phyloP scores from a whole-genome alignment of 2,888 invertebrate species.

The Cryptocephalus primarius region DNA sequence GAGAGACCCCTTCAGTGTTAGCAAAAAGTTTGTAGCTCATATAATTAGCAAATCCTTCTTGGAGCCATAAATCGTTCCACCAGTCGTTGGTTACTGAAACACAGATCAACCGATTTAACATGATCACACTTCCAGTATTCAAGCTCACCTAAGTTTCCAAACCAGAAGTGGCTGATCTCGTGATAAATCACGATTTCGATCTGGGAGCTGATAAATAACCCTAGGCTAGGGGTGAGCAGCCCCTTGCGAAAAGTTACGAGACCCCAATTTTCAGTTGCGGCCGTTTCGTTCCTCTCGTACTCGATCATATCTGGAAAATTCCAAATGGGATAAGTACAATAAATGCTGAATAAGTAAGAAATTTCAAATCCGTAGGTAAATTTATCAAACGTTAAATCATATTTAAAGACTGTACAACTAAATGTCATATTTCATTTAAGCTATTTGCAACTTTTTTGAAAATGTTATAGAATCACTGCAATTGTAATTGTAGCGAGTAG shows the following conservation, averaged over 20 bases:
- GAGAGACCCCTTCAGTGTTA: not conserved
- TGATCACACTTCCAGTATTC: not conserved
- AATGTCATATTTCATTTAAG: too few relatives aligned
- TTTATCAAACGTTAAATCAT: too few relatives aligned
- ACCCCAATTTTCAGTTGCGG: conserved; percentile 27
- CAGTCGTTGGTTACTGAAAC: conserved; percentile 24
- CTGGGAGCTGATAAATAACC: conserved; percentile 11
- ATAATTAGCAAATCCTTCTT: conserved; percentile 23
- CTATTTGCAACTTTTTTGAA: too few relatives aligned
- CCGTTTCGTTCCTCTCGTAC: conserved; percentile 15
- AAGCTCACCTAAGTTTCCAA: conserved; percentile 23
- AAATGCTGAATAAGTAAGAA: not conserved
- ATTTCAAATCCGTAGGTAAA: too few relatives aligned
- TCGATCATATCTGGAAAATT: conserved; percentile 24
- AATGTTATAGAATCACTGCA: too few relatives aligned
- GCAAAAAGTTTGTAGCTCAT: conserved; percentile 17
- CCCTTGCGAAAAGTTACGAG: conserved; percentile 21
- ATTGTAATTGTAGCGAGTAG: too few relatives aligned
- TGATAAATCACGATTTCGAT: conserved; percentile 17
- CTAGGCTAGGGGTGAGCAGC: conserved; percentile 10
- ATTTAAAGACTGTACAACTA: too few relatives aligned
- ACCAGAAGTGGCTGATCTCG: conserved; percentile 26
- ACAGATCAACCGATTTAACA: not conserved
- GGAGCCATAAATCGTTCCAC: conserved; percentile 26
- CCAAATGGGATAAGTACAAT: not conserved